A percentile compares a stretch with the other conserved stretches of the same genome.
Conservation (phyloP, 2,888 invertebrate genomes). For the Sarcophaga rosellei region DNA sequence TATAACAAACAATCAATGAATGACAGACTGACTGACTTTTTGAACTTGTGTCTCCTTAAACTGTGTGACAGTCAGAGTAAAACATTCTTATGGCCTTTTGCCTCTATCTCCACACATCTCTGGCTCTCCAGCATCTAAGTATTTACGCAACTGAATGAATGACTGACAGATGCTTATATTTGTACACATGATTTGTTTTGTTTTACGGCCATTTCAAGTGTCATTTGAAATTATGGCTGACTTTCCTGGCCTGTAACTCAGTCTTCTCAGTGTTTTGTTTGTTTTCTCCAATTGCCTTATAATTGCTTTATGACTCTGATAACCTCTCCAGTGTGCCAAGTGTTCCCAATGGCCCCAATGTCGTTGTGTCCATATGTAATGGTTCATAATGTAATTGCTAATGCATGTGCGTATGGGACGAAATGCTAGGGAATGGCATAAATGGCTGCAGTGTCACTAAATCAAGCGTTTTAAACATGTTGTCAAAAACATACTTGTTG, state of each 20-base stretch:
- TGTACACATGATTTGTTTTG: slow-evolving; percentile 7
- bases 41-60: background rate
- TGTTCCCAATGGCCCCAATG: background rate
- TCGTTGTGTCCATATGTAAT: background rate
- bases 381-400: background rate
- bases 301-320: slow-evolving; percentile 46
- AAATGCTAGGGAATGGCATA: too few species aligned
- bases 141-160: too few species aligned
- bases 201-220: slow-evolving; percentile 18
- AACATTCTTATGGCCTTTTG: background rate
- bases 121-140: too few species aligned
- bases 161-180: background rate
- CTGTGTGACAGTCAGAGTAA: background rate
- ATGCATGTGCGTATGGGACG: too few species aligned
- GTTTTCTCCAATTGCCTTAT: slow-evolving; percentile 39
- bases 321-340: background rate
- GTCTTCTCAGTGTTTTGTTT: slow-evolving; percentile 15
- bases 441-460: slow-evolving; percentile 41
- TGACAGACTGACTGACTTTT: background rate
- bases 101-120: too few species aligned
- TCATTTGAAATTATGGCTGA: slow-evolving; percentile 42
- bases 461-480: slow-evolving; percentile 46
- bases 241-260: background rate
- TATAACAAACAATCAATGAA: background rate
- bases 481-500: slow-evolving; percentile 47